A percentile compares a stretch with the other conserved stretches of the same genome.
Conservation (phyloP, 2,113 vertebrate genomes). For the Leucosticte australis region DNA sequence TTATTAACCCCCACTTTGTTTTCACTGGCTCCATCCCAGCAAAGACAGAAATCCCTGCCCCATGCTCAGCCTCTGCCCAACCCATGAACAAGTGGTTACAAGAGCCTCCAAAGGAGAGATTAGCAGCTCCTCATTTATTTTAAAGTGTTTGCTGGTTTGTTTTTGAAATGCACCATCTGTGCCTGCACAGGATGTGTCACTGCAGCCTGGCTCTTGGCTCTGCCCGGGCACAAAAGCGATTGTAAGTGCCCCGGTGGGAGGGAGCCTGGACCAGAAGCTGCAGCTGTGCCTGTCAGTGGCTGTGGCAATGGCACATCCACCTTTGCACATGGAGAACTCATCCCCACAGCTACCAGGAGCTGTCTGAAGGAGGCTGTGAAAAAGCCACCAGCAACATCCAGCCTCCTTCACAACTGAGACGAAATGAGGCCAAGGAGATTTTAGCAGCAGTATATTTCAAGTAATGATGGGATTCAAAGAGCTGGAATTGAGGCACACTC, state of each 20-base stretch:
- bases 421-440: not conserved
- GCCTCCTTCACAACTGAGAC: not conserved
- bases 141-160: conserved; percentile 28
- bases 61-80: not conserved
- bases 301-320: not conserved
- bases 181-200: not conserved
- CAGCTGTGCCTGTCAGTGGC: not conserved
- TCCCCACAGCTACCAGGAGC: not conserved
- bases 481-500: not conserved
- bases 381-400: not conserved
- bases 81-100: not conserved
- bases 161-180: conserved; percentile 51
- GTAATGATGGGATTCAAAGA: not conserved
- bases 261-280: not conserved
- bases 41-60: not conserved
- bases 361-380: not conserved
- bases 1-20: not conserved
- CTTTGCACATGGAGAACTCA: not conserved
- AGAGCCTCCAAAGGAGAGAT: conserved; percentile 34
- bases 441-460: not conserved
- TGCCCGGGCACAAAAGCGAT: not conserved
- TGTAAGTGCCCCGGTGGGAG: not conserved
- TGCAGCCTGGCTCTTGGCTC: not conserved
- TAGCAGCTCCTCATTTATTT: conserved; percentile 33
- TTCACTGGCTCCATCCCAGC: not conserved